Evolutionary conservation across 2,888 invertebrate genomes (phyloP).

Genomic region (Cataglyphis altisquamis): DNA sequence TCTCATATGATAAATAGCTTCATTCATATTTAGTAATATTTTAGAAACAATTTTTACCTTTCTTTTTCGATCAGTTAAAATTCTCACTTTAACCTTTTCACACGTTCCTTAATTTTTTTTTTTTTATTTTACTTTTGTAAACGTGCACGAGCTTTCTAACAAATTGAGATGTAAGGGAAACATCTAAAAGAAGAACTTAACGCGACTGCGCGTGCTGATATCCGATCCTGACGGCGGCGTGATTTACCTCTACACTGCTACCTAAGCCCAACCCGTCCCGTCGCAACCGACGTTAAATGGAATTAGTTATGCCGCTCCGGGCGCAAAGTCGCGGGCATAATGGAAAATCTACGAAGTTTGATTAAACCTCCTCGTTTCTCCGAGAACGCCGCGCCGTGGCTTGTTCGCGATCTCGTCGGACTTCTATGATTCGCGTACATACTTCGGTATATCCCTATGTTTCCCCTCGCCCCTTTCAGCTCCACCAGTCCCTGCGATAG

Average conservation of each 20-base stretch:
- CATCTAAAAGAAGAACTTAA: slow-evolving; percentile 20
- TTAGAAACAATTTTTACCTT: background rate
- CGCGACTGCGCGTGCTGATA: slow-evolving; percentile 43
- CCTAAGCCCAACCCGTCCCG: slow-evolving; percentile 42
- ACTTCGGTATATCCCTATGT: slow-evolving; percentile 8
- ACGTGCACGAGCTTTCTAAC: background rate
- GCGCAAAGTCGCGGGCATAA: slow-evolving; percentile 79
- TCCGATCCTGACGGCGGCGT: slow-evolving; percentile 53
- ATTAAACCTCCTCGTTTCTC: slow-evolving; percentile 76
- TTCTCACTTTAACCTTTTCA: background rate
- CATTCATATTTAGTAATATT: background rate
- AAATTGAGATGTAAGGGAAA: background rate
- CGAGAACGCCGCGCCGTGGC: slow-evolving; percentile 26
- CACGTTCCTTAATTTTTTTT: background rate
- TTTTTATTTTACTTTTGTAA: background rate
- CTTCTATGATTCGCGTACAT: slow-evolving; percentile 20
- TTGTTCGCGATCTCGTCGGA: slow-evolving; percentile 53
- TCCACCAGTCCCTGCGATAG: slow-evolving; percentile 13
- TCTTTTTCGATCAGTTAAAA: background rate
- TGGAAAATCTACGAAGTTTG: slow-evolving; percentile 82
- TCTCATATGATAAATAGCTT: background rate
- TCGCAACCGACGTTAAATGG: slow-evolving; percentile 70
- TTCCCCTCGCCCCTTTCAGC: background rate
- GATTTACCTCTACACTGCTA: slow-evolving; percentile 64
- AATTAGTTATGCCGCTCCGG: slow-evolving; percentile 76